Conservation (phyloP, 2,797 vertebrate genomes). For the Choloepus didactylus region DNA sequence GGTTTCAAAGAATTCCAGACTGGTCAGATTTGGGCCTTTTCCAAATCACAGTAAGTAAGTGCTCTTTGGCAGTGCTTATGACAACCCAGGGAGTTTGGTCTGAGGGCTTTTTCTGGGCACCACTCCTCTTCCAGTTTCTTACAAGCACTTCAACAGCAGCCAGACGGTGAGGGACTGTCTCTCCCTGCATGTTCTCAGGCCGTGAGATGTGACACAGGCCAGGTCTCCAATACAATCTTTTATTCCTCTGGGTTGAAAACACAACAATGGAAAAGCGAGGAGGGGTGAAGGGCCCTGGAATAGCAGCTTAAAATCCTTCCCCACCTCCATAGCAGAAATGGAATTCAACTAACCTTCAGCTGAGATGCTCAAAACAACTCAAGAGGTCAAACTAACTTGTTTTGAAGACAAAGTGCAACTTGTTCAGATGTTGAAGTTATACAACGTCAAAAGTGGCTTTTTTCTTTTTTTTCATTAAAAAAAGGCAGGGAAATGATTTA, state of each 20-base stretch:
- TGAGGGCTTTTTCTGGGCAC: not conserved
- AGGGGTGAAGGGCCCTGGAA: not conserved
- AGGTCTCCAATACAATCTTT: not conserved
- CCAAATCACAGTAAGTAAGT: not conserved
- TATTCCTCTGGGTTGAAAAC: constrained; percentile 12
- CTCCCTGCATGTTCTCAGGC: not conserved
- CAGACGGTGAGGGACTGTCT: not conserved
- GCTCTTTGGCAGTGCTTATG: not conserved
- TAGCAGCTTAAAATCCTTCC: constrained; percentile 35
- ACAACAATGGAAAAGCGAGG: constrained; percentile 38
- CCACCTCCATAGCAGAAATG: not conserved
- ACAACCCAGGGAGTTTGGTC: not conserved
- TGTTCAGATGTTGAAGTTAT: constrained; percentile 74
- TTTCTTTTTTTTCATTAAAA: not conserved
- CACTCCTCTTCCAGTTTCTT: not conserved
- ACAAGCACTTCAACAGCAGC: not conserved
- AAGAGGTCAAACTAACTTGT: constrained; percentile 75
- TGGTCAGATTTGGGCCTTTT: not conserved
- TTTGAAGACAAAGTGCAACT: constrained; percentile 79
- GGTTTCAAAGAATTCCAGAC: constrained; percentile 39
- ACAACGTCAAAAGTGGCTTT: not conserved
- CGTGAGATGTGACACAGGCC: not conserved
- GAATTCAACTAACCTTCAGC: not conserved
- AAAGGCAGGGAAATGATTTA: not conserved
- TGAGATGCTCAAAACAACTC: constrained; percentile 63